These are phyloP conservation scores for Luperina nickerlii DNA, from an alignment of 2,888 invertebrate genomes.

Conservation along the genomic window DNA sequence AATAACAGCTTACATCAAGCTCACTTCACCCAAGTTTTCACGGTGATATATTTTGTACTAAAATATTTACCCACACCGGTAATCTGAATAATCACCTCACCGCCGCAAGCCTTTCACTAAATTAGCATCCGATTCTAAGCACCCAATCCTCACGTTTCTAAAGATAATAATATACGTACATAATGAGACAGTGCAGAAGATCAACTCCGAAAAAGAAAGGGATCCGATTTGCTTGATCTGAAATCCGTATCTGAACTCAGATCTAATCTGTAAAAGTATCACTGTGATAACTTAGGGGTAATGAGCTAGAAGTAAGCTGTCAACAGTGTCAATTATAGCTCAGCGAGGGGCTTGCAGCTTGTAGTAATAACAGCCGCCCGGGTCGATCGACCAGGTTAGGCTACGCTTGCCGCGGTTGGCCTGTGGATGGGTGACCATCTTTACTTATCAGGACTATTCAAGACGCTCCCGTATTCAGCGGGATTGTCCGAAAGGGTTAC, in stretches of 20 bases:
- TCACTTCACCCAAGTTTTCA: too few species aligned
- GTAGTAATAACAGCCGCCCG: too few species aligned
- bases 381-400: too few species aligned
- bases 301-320: not conserved
- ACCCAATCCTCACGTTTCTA: constrained; percentile 45
- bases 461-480: too few species aligned
- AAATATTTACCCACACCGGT: constrained; percentile 19
- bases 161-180: constrained; percentile 52
- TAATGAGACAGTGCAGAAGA: constrained; percentile 28
- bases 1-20: too few species aligned
- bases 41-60: not conserved
- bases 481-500: too few species aligned
- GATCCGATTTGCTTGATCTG: not conserved
- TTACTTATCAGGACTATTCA: too few species aligned
- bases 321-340: not conserved
- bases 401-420: too few species aligned
- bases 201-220: not conserved
- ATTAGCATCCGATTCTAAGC: constrained; percentile 23
- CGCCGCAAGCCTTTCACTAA: constrained; percentile 28
- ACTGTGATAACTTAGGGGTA: not conserved
- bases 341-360: too few species aligned
- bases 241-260: not conserved
- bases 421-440: too few species aligned
- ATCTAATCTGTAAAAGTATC: not conserved
- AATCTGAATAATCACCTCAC: constrained; percentile 36